phyloP scores from a whole-genome alignment of 1,140 invertebrate genomes.

The Hirudo medicinalis region DNA sequence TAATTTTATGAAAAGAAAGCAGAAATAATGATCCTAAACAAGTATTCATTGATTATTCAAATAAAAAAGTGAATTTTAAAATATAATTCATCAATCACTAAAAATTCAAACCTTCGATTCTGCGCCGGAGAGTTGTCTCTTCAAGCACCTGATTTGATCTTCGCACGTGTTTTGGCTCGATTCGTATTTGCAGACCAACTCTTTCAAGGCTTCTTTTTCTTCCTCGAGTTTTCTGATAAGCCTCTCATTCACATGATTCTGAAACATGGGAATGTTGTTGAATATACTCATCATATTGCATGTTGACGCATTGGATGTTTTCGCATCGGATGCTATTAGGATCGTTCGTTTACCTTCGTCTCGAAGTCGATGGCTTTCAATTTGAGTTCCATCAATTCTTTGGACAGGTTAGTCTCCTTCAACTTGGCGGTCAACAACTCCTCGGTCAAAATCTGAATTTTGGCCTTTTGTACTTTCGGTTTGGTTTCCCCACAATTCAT shows the following conservation, averaged over 20 bases:
- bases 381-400: slow-evolving; percentile 82
- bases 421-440: slow-evolving; percentile 92
- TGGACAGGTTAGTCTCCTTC: slow-evolving; percentile 78
- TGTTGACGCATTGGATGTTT: too few species aligned
- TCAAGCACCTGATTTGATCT: slow-evolving; percentile 65
- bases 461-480: slow-evolving; percentile 62
- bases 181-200: slow-evolving; percentile 58
- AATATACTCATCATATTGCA: too few species aligned
- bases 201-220: slow-evolving; percentile 66
- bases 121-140: slow-evolving; percentile 71
- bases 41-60: background rate
- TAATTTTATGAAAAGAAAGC: slow-evolving; percentile 29
- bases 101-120: slow-evolving; percentile 54
- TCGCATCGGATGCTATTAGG: too few species aligned
- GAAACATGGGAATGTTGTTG: too few species aligned
- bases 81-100: slow-evolving; percentile 7
- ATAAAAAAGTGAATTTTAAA: background rate
- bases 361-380: slow-evolving; percentile 95
- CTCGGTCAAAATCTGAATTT: slow-evolving; percentile 52
- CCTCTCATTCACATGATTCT: slow-evolving; percentile 86
- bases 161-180: slow-evolving; percentile 60
- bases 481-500: slow-evolving; percentile 15
- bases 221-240: slow-evolving; percentile 84
- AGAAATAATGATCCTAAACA: background rate
- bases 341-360: slow-evolving; percentile 43